Evolutionary conservation across 30 jellyfish, hydroid and myxozoan genomes (phyloP), one percentile per base, ranked within the genome.

Genomic region (Cassiopea xamachana): DNA sequence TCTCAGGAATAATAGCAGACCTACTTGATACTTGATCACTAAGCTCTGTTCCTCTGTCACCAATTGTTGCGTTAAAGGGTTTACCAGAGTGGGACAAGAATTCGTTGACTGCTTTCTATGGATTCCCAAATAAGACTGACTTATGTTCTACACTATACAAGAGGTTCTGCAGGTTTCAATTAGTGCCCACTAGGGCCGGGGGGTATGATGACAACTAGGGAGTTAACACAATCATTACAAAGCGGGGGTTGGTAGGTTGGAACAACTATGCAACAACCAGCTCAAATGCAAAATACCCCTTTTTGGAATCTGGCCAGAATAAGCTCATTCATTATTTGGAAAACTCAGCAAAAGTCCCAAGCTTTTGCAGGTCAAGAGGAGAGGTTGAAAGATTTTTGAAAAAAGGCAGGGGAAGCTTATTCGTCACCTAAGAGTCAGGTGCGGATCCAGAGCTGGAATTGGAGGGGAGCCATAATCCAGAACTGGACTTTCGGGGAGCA

Each of bases 1-100:
- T 86, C 49, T 86, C 87, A 16, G 93, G 93, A 13, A 75, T 2
- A 68, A 83, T 46, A 19, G 91, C 27, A 27, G 91, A 73, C 92
- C 90, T 50, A 64, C 97, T 93, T 27, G 62, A 14, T 10, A 73
- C 59, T 77, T 39, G 86, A 48, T 46, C 49, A 18, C 86, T 77
- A 27, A n/a, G 72, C 86, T 50, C 72, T 77, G 86, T 77, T 14
- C 86, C 72, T 48, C 86, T 50, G 86, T 77, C 86, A 77, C 86
- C 86, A 77, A 7, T 77, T 77, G 86, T 77, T 46, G 72, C 86
- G 86, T 13, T 46, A 44, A 67, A 14, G 8, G 46, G 76, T 16
- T 67, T 15, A 6, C 46, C 76, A 67, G 14, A 67, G 76, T 4
- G 76, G 15, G 76, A 67, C 76, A 16, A 67, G 14, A 67, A 55